These are phyloP conservation scores for Drosophila lacicola DNA, from an alignment of 2,888 invertebrate species.

Conservation along the genomic window DNA sequence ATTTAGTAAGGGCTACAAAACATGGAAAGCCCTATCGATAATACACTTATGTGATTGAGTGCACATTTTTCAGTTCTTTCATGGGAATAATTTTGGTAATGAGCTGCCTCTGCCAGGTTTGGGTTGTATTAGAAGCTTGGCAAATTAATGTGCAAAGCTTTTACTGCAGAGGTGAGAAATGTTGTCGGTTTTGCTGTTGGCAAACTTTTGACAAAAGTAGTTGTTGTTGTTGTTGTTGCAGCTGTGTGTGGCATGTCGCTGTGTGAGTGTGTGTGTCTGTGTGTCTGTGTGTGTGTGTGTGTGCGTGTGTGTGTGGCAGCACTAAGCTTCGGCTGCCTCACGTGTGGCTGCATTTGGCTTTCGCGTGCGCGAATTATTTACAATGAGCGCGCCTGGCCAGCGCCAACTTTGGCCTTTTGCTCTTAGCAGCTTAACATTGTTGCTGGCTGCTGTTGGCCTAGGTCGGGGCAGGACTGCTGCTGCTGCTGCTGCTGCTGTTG, in stretches of 20 bases:
- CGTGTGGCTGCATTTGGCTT: conserved; percentile 65
- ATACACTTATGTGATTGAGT: conserved; percentile 2
- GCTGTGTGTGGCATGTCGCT: not conserved
- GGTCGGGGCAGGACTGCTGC: conserved; percentile 6
- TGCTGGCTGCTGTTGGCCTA: conserved; percentile 41
- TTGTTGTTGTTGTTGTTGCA: conserved; percentile 6
- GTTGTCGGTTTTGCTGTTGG: conserved; percentile 26
- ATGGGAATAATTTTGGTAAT: not conserved
- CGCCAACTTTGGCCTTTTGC: conserved; percentile 53
- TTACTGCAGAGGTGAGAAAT: conserved; percentile 43
- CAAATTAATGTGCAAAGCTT: conserved; percentile 41
- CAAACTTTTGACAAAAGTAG: conserved; percentile 39
- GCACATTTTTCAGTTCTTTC: not conserved
- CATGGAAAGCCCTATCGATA: not conserved
- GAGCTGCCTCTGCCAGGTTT: not conserved
- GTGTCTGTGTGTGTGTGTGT: conserved; percentile 4
- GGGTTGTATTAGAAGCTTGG: conserved; percentile 12
- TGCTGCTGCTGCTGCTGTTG: conserved; percentile 20
- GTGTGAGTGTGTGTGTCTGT: conserved; percentile 8
- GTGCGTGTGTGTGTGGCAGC: conserved; percentile 18
- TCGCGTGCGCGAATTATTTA: conserved; percentile 64
- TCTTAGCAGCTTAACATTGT: conserved; percentile 65
- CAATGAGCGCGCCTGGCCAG: conserved; percentile 39
- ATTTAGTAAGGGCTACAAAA: not conserved
- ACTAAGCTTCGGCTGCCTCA: conserved; percentile 53